phyloP scores from a whole-genome alignment of 2,113 vertebrate species.

The Odontophorus gujanensis region DNA sequence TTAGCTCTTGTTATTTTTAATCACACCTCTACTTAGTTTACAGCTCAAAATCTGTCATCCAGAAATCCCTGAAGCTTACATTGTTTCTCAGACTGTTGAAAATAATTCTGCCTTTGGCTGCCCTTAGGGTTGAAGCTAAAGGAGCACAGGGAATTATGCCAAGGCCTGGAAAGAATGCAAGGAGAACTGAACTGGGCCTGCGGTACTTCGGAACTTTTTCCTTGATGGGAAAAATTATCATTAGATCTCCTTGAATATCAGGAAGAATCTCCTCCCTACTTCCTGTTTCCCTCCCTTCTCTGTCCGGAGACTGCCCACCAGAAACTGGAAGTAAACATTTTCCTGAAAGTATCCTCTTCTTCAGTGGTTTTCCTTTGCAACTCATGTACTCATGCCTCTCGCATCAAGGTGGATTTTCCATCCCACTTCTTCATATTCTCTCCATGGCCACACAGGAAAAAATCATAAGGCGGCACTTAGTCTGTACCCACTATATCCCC shows the following conservation, averaged over 20 bases:
- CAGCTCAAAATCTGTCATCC: conserved; percentile 41
- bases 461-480: background rate
- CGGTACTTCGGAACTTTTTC: background rate
- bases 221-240: background rate
- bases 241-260: background rate
- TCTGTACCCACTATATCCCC: background rate
- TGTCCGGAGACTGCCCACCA: background rate
- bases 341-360: background rate
- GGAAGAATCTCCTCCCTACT: background rate
- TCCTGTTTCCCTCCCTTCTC: too few species aligned
- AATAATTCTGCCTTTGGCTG: conserved; percentile 57
- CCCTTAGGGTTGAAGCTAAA: conserved; percentile 41
- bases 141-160: background rate
- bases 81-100: conserved; percentile 40
- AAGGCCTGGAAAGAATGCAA: background rate
- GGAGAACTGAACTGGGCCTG: background rate
- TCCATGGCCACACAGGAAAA: background rate
- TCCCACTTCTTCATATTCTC: background rate
- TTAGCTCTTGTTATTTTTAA: conserved; percentile 46
- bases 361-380: background rate
- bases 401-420: background rate
- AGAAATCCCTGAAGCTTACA: conserved; percentile 53
- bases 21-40: conserved; percentile 22
- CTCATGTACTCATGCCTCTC: background rate
- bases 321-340: background rate